Evolutionary conservation across 2,797 vertebrate species (phyloP).

Genomic region (Erpetoichthys calabaricus): DNA sequence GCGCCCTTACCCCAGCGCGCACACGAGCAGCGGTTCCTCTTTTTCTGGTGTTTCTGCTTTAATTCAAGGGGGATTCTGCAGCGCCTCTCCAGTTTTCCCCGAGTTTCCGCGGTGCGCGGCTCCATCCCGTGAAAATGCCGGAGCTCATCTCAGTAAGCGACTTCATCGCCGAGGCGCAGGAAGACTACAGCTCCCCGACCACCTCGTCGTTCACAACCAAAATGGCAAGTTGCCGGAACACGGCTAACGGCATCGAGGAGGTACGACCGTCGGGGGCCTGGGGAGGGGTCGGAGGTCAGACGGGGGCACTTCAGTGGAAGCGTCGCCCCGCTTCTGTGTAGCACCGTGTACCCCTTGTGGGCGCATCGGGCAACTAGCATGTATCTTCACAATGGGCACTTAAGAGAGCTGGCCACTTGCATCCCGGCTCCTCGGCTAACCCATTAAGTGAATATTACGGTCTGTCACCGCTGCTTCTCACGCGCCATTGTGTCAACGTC

Average conservation of each 20-base stretch:
- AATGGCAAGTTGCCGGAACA: conserved; percentile 32
- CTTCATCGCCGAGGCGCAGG: conserved; percentile 39
- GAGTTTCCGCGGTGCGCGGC: too few species aligned
- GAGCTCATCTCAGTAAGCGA: conserved; percentile 38
- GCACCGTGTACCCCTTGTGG: neutral
- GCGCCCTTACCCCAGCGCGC: conserved; percentile 9
- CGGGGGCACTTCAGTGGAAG: neutral
- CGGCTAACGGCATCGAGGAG: conserved; percentile 31
- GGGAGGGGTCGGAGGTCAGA: too few species aligned
- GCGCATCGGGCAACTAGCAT: neutral
- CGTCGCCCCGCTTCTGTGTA: neutral
- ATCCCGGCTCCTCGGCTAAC: neutral
- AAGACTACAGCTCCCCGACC: conserved; percentile 48
- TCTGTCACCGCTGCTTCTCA: too few species aligned
- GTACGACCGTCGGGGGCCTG: conserved; percentile 16
- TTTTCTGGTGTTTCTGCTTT: conserved; percentile 7
- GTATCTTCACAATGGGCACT: neutral
- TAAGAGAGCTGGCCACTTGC: too few species aligned
- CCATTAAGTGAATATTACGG: too few species aligned
- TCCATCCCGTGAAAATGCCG: conserved; percentile 22
- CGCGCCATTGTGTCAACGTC: too few species aligned
- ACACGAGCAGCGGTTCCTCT: conserved; percentile 13
- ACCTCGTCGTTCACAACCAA: conserved; percentile 37
- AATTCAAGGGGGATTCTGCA: conserved; percentile 4
- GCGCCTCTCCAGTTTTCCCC: too few species aligned